A percentile compares a stretch with the other conserved stretches of the same genome.
phyloP scores from a whole-genome alignment of 1,140 invertebrate species.

The Kradibia gibbosae region DNA sequence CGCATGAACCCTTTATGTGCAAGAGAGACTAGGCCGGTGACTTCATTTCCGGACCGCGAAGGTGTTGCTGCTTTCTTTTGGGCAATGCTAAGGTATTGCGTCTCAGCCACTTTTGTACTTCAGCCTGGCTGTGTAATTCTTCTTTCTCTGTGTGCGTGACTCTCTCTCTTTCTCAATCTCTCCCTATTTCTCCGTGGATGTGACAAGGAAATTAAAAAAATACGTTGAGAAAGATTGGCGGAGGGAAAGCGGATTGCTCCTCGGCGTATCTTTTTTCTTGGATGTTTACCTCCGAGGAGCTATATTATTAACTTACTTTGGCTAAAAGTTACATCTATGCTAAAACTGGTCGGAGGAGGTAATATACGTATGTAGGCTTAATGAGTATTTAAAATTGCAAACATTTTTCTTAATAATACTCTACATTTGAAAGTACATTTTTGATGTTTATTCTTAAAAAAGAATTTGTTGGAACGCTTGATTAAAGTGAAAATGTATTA shows the following conservation, averaged over 20 bases:
- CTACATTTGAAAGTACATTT: too few relatives aligned
- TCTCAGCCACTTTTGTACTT: not conserved
- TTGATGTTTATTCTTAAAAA: too few relatives aligned
- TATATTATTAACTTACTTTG: not conserved
- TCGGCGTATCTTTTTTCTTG: not conserved
- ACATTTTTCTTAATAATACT: too few relatives aligned
- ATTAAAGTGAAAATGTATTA: too few relatives aligned
- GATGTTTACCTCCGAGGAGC: not conserved
- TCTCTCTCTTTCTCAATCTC: too few relatives aligned
- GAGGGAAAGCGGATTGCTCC: not conserved
- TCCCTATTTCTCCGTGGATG: too few relatives aligned
- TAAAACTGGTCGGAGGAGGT: not conserved
- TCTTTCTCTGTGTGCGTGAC: not conserved
- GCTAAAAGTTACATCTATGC: not conserved
- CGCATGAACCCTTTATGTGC: constrained; percentile 3
- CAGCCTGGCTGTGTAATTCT: not conserved
- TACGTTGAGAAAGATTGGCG: not conserved
- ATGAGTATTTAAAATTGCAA: too few relatives aligned
- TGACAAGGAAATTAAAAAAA: not conserved
- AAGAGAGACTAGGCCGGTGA: constrained; percentile 20
- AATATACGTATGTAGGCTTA: too few relatives aligned
- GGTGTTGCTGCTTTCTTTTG: not conserved
- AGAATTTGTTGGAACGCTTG: too few relatives aligned
- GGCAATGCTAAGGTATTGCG: not conserved
- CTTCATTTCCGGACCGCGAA: constrained; percentile 27